A percentile compares a stretch with the other conserved stretches of the same genome.
Evolutionary conservation across 2,113 vertebrate species (phyloP).

Genomic region (Cromileptes altivelis): DNA sequence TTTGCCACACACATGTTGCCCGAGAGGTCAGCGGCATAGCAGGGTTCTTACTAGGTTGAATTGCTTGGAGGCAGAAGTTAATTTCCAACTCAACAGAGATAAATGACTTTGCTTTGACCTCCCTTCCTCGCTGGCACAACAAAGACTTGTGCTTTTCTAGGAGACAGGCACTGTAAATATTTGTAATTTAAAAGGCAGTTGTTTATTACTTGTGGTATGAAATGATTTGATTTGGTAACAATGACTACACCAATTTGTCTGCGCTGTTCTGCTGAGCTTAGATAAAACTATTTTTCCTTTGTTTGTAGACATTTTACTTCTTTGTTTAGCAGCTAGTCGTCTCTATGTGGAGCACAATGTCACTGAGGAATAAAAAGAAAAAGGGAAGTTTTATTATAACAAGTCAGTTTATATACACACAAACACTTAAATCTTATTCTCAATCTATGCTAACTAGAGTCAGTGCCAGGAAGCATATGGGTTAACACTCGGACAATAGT

Average conservation of each 20-base stretch:
- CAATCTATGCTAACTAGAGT: background rate
- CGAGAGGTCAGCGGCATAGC: constrained; percentile 64
- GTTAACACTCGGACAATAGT: too few relatives aligned
- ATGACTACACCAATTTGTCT: background rate
- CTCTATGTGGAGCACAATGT: background rate
- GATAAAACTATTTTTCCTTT: constrained; percentile 2
- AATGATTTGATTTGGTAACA: constrained; percentile 39
- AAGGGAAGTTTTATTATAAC: background rate
- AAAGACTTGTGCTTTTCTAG: constrained; percentile 59
- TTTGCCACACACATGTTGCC: constrained; percentile 64
- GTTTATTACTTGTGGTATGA: constrained; percentile 30
- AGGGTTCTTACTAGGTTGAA: constrained; percentile 64
- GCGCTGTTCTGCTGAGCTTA: constrained; percentile 1
- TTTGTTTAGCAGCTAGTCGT: background rate
- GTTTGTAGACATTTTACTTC: background rate
- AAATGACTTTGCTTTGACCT: constrained; percentile 77
- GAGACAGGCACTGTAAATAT: constrained; percentile 25
- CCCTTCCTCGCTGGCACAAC: constrained; percentile 60
- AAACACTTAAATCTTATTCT: background rate
- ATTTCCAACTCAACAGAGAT: constrained; percentile 78
- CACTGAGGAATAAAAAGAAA: background rate
- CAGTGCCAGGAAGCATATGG: background rate
- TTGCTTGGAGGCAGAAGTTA: constrained; percentile 75
- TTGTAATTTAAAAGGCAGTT: constrained; percentile 42
- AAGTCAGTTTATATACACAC: background rate